Evolutionary conservation across 2,797 vertebrate genomes (phyloP).

Genomic region (Poecilia picta): DNA sequence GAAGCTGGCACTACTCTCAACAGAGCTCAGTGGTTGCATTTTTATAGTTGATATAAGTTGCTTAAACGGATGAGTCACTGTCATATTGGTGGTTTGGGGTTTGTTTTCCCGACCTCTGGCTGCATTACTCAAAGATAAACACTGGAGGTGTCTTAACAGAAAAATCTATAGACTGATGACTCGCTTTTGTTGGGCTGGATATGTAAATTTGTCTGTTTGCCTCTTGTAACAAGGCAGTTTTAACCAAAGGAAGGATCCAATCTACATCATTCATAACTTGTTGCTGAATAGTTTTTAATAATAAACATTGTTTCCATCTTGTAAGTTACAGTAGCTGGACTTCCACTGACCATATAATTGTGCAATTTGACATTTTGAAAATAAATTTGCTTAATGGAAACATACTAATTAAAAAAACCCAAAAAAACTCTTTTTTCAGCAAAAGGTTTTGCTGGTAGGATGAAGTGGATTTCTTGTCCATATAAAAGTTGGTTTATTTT

Average conservation of each 20-base stretch:
- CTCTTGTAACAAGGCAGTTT: neutral
- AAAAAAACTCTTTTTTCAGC: too few relatives aligned
- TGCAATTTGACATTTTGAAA: too few relatives aligned
- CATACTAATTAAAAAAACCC: too few relatives aligned
- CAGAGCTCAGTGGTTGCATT: constrained; percentile 26
- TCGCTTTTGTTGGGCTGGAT: constrained; percentile 18
- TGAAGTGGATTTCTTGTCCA: too few relatives aligned
- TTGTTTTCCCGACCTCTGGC: constrained; percentile 35
- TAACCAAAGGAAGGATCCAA: neutral
- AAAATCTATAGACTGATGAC: constrained; percentile 53
- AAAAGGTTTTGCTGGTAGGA: too few relatives aligned
- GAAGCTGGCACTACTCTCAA: constrained; percentile 21
- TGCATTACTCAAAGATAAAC: constrained; percentile 33
- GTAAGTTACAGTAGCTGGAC: constrained; percentile 12
- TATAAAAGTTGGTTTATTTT: too few relatives aligned
- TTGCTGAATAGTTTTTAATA: neutral
- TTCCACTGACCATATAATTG: too few relatives aligned
- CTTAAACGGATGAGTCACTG: constrained; percentile 38
- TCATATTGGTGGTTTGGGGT: constrained; percentile 31
- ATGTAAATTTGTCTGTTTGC: neutral
- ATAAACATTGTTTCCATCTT: neutral
- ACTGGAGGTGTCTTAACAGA: constrained; percentile 37
- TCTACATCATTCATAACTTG: neutral
- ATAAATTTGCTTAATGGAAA: too few relatives aligned
- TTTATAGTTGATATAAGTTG: constrained; percentile 50